Base-by-base conservation (phyloP, 1,140 invertebrate species). In the Araneus ventricosus region DNA sequence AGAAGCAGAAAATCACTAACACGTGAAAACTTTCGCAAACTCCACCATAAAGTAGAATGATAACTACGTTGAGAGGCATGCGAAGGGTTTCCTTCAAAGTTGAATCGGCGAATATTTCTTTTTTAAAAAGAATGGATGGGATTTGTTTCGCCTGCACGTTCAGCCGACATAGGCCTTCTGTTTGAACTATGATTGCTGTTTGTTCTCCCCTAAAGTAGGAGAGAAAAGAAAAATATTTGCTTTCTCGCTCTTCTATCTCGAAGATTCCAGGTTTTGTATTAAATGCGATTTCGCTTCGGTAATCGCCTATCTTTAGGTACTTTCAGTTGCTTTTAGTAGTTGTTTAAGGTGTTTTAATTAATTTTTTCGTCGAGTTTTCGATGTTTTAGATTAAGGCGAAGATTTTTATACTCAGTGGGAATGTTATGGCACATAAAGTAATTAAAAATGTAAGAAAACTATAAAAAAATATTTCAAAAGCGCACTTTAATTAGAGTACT, bases 1-100 rank as follows among this genome's bases (percentile, higher is more conserved):
- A 30, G 82, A 84, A 84, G 45, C 27, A 84, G 82, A 84, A 84
- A 84, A 84, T 84, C 82, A 84, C 82, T 84, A 84, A 84, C 82
- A 84, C 82, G 82, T 84, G 82, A 84, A 84, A 57, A 52, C 45
- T 57, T 84, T 84, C 82, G 37, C 39, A 39, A 30, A 57, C n/a
- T 30, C 39, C 52, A 10, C 82, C 45, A 84, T 84, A 84, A 84
- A 84, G 82, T 34, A 84, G 82, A 52, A 45, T 84, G 82, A 84
- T 84, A 57, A 84, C 82, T 84, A 84, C 82, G 39, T 45, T 30
- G 45, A 57, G 82, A 45, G 82, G 52, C 82, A 57, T 52, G 45
- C 39, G 41, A 52, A 84, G 82, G 45, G 82, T 52, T 52, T 34
- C 37, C 82, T 45, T 75, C 70, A 37, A 84, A 84, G 82, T 84